Evolutionary conservation across 2,888 invertebrate species (phyloP).

Genomic region (Nineta flava): DNA sequence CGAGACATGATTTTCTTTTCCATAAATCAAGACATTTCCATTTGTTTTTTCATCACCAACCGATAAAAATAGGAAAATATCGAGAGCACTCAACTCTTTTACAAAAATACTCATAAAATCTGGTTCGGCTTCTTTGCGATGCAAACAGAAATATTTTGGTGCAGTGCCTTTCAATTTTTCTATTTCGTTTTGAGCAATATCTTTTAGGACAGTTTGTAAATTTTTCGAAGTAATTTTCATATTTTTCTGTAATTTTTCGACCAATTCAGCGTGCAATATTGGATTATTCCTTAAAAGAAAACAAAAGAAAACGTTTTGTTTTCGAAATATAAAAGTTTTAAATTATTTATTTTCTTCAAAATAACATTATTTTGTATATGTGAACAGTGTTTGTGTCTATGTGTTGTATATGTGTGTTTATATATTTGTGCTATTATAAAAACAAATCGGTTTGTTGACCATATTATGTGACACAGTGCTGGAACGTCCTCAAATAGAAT

Average conservation of each 20-base stretch:
- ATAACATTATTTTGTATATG: too few relatives aligned
- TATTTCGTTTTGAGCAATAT: conserved; percentile 53
- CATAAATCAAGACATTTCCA: conserved; percentile 39
- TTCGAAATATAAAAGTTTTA: too few relatives aligned
- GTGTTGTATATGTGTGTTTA: too few relatives aligned
- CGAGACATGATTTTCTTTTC: conserved; percentile 34
- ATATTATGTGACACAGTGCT: too few relatives aligned
- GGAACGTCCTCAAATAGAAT: too few relatives aligned
- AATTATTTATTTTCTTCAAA: too few relatives aligned
- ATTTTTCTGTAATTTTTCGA: conserved; percentile 58
- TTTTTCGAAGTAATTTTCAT: conserved; percentile 46
- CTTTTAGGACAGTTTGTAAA: conserved; percentile 45
- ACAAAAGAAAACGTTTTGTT: too few relatives aligned
- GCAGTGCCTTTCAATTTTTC: conserved; percentile 37
- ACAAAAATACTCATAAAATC: conserved; percentile 59
- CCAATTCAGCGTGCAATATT: conserved; percentile 48
- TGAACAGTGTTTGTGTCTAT: too few relatives aligned
- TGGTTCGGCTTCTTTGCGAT: conserved; percentile 58
- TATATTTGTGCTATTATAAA: too few relatives aligned
- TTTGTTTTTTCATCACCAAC: conserved; percentile 50
- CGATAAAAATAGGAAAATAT: conserved; percentile 47
- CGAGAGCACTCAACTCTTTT: conserved; percentile 40
- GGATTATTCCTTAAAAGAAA: conserved; percentile 48
- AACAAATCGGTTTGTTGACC: too few relatives aligned
- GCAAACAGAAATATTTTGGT: conserved; percentile 40